These are phyloP conservation scores for Coreoperca whiteheadi DNA, from an alignment of 2,113 vertebrate genomes.

Conservation along the genomic window DNA sequence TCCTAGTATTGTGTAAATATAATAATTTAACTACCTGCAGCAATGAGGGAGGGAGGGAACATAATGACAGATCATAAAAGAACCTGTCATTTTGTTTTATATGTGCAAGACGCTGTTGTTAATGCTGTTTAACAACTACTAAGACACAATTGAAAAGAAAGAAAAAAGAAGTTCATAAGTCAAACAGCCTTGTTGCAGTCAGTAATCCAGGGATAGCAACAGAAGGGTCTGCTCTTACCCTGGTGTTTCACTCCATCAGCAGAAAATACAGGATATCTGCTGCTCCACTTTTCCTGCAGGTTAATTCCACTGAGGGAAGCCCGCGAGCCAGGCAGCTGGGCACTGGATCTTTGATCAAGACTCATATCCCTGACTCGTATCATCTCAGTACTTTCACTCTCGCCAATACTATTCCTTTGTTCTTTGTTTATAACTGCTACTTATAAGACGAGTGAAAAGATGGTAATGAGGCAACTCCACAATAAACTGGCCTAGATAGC, in stretches of 20 bases:
- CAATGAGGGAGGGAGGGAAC: background rate
- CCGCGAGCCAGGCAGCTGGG: conserved; percentile 23
- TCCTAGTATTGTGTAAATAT: background rate
- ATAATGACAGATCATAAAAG: background rate
- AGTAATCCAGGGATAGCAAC: background rate
- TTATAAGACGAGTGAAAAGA: conserved; percentile 13
- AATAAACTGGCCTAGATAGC: background rate
- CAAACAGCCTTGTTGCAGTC: background rate
- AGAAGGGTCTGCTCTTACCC: conserved; percentile 62
- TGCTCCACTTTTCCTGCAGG: conserved; percentile 40
- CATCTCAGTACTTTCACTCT: conserved; percentile 24
- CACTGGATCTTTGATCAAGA: conserved; percentile 42
- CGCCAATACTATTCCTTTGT: conserved; percentile 10
- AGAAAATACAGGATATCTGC: conserved; percentile 46
- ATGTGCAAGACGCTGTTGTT: background rate
- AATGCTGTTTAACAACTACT: background rate
- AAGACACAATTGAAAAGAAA: background rate
- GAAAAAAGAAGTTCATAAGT: background rate
- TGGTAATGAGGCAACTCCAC: background rate
- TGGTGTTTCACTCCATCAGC: conserved; percentile 54
- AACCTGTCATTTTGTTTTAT: background rate
- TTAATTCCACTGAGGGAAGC: conserved; percentile 37
- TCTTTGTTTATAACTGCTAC: conserved; percentile 26
- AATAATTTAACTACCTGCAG: background rate
- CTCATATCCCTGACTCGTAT: background rate